Base-by-base conservation (phyloP, 2,113 vertebrate genomes). In the Daubentonia madagascariensis region DNA sequence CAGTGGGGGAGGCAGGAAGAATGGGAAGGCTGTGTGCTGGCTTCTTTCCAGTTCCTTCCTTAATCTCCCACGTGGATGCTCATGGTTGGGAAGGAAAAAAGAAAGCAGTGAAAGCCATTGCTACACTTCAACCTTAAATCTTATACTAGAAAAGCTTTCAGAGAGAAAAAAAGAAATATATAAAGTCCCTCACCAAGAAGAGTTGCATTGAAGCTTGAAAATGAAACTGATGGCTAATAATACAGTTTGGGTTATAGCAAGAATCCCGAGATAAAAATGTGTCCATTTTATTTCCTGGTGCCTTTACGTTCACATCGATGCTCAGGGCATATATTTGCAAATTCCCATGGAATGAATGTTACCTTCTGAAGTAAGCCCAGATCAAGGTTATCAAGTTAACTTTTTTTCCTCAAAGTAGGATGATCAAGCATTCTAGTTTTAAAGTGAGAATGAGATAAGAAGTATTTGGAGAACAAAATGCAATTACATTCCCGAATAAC, bases 91-190 rank as follows among this genome's bases (percentile, higher is more conserved):
- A 83, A n/a, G 5, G 20, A 2, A 35, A 35, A 25, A 23, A 37
- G 28, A 78, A 72, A 45, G 37, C 20, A 75, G 5, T 10, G 80
- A 95, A 86, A 61, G 22, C 65, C 72, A 57, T n/a, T 91, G 52
- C 40, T 72, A 57, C 4, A 96, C 54, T 59, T 92, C 75, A 86
- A 40, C 83, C 85, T 94, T 89, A 85, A 83, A 83, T 78, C 18
- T 96, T 91, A 57, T 61, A 67, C 91, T 94, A 86, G 67, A 91
- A 96, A 97, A 95, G 40, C 8, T 72, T 85, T 88, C 75, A 78
- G 35, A 73, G 35, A 40, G 13, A 37, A 72, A 73, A 43, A 80
- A 48, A 86, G 8, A 80, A 70, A 79, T 88, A 80, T 50, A 88
- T 67, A 90, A 90, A 96, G 94, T 93, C 68, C 40, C 68, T 93